Conservation (phyloP, 2,888 invertebrate species). For the Volucella inflata region DNA sequence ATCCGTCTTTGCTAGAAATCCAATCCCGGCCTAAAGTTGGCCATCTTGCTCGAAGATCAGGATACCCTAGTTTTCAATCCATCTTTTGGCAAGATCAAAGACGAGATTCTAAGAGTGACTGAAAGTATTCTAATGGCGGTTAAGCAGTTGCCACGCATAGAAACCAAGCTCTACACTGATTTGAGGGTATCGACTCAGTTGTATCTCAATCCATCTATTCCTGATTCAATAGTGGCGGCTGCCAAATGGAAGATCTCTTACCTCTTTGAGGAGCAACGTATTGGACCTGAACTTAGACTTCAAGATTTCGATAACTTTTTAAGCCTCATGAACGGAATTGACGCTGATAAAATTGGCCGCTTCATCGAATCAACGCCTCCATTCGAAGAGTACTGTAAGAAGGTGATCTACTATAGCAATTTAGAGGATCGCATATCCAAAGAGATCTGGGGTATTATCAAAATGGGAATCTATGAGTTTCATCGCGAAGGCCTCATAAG, state of each 20-base stretch:
- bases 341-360: conserved; percentile 85
- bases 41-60: conserved; percentile 82
- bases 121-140: conserved; percentile 91
- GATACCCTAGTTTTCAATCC: conserved; percentile 89
- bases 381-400: conserved; percentile 87
- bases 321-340: conserved; percentile 89
- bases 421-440: conserved; percentile 87
- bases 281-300: conserved; percentile 89
- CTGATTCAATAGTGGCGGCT: conserved; percentile 87
- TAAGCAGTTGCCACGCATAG: conserved; percentile 89
- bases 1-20: conserved; percentile 84
- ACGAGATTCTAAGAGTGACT: conserved; percentile 88
- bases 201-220: conserved; percentile 87
- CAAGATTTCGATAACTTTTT: conserved; percentile 93
- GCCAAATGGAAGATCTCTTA: conserved; percentile 87
- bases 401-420: conserved; percentile 87
- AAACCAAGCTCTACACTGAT: conserved; percentile 87
- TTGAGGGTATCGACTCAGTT: conserved; percentile 78
- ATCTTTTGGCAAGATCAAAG: conserved; percentile 89
- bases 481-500: conserved; percentile 91
- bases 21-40: conserved; percentile 87
- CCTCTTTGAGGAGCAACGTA: conserved; percentile 88
- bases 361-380: conserved; percentile 88
- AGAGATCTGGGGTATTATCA: conserved; percentile 86
- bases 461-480: conserved; percentile 93